These are phyloP conservation scores for Leucoraja ocellata DNA, from an alignment of 2,797 vertebrate genomes.

Conservation along the genomic window DNA sequence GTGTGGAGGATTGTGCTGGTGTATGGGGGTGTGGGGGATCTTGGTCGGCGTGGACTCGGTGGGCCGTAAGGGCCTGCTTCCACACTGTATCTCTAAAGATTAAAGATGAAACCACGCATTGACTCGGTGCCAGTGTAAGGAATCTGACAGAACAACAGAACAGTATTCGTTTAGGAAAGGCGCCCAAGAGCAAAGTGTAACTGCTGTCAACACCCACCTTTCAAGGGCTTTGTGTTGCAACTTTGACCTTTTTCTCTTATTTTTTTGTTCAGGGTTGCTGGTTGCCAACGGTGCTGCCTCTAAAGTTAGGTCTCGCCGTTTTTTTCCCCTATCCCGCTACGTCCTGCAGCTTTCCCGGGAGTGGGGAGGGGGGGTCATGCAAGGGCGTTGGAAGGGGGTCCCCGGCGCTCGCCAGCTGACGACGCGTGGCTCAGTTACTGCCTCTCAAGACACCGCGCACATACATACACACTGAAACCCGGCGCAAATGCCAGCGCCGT, in stretches of 20 bases:
- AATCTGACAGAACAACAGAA: too few relatives aligned
- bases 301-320: background rate
- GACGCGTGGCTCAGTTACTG: slow-evolving; percentile 72
- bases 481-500: slow-evolving; percentile 60
- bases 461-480: slow-evolving; percentile 83
- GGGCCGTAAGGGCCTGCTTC: too few relatives aligned
- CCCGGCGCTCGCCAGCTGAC: slow-evolving; percentile 97
- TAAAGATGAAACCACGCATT: background rate
- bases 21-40: too few relatives aligned
- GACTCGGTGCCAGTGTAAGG: background rate
- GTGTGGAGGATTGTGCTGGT: too few relatives aligned
- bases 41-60: too few relatives aligned
- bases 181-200: background rate
- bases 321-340: background rate
- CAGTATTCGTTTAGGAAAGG: background rate
- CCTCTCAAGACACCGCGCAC: slow-evolving; percentile 39
- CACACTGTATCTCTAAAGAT: too few relatives aligned
- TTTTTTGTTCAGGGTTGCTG: background rate
- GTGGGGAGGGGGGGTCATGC: background rate
- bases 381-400: slow-evolving; percentile 55
- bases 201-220: background rate
- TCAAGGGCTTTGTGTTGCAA: background rate
- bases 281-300: background rate
- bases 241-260: background rate
- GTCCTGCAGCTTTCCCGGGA: background rate